phyloP scores from a whole-genome alignment of 2,888 invertebrate genomes.

The Coleophora flavipennella region DNA sequence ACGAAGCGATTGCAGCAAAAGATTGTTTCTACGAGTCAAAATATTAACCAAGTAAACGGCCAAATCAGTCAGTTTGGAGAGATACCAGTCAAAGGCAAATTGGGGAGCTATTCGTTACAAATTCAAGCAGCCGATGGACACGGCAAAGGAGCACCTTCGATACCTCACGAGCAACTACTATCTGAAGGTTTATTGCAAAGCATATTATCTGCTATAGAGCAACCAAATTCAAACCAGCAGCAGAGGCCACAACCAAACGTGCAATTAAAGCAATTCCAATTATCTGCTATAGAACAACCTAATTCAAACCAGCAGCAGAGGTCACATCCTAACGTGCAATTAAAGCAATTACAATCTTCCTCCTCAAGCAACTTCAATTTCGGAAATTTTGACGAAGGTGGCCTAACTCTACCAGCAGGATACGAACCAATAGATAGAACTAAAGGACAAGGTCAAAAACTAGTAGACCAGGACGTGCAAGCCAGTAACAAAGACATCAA shows the following conservation, averaged over 20 bases:
- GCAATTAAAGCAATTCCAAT: slow-evolving; percentile 8
- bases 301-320: slow-evolving; percentile 11
- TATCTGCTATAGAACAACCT: slow-evolving; percentile 1
- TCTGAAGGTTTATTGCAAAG: slow-evolving; percentile 86
- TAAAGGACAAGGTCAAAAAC: slow-evolving; percentile 19
- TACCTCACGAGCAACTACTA: slow-evolving; percentile 82
- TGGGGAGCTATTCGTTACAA: slow-evolving; percentile 81
- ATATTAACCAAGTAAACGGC: slow-evolving; percentile 29
- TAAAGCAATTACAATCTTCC: not conserved
- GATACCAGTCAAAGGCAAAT: slow-evolving; percentile 70
- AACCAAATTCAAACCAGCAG: slow-evolving; percentile 50
- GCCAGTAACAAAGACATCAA: slow-evolving; percentile 31
- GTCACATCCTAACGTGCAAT: slow-evolving; percentile 9
- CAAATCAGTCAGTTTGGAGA: slow-evolving; percentile 23
- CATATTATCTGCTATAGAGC: slow-evolving; percentile 86
- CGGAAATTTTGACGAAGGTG: slow-evolving; percentile 22
- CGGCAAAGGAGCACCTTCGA: slow-evolving; percentile 57
- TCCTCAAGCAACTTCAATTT: slow-evolving; percentile 14
- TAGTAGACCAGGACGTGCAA: slow-evolving; percentile 37
- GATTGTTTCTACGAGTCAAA: slow-evolving; percentile 40
- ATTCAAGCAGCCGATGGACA: slow-evolving; percentile 78
- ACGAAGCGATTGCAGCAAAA: slow-evolving; percentile 55
- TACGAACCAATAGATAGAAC: slow-evolving; percentile 56
- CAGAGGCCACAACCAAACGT: slow-evolving; percentile 12
- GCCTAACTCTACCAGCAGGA: slow-evolving; percentile 50